Percentiles rank a stretch among this genome's conserved stretches.
Evolutionary conservation across 2,113 vertebrate genomes (phyloP).

Genomic region (Alligator mississippiensis): DNA sequence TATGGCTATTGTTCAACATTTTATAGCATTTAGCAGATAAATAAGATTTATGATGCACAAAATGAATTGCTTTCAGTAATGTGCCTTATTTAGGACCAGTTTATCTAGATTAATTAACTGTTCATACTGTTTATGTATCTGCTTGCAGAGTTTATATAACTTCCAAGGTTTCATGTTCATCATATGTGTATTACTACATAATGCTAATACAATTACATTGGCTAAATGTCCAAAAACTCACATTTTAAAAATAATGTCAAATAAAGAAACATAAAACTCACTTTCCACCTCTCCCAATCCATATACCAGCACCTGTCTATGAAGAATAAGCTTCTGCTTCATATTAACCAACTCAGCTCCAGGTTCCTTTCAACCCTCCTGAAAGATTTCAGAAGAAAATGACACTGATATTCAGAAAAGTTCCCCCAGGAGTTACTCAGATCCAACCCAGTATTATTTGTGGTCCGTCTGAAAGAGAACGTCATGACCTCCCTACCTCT

Average conservation of each 20-base stretch:
- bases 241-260: not conserved
- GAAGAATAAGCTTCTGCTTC: slow-evolving; percentile 44
- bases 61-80: not conserved
- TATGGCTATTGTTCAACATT: not conserved
- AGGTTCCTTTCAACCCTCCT: slow-evolving; percentile 30
- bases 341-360: not conserved
- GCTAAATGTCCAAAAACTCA: not conserved
- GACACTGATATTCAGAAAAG: not conserved
- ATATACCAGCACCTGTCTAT: not conserved
- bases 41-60: not conserved
- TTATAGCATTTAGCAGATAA: not conserved
- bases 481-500: slow-evolving; percentile 15
- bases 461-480: slow-evolving; percentile 35
- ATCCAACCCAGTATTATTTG: slow-evolving; percentile 10
- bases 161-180: accelerated
- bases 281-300: not conserved
- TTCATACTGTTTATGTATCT: not conserved
- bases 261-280: not conserved
- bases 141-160: not conserved
- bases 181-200: accelerated
- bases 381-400: slow-evolving; percentile 32
- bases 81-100: not conserved
- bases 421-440: not conserved
- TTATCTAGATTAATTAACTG: not conserved
- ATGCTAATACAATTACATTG: accelerated